Evolutionary conservation across 2,888 invertebrate species (phyloP), one percentile per base, ranked within the genome.

Genomic region (Eurytoma californica): DNA sequence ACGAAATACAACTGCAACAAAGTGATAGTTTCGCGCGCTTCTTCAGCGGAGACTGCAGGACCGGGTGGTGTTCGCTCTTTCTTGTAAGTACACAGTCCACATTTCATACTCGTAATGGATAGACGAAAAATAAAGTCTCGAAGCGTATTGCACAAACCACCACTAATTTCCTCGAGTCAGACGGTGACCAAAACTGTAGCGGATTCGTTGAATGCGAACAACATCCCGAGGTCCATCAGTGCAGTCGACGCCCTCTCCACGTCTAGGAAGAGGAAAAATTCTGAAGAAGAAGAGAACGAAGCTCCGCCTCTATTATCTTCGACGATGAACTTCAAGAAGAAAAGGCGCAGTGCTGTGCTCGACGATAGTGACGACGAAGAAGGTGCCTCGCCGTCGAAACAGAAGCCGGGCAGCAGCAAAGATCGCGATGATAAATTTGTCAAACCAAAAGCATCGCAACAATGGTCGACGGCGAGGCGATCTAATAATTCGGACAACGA

Each of bases 211-310:
- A 53, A 55, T 47, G 47, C 60, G 4, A 66, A 70, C 0, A 69
- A 67, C 13, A 53, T 73, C 7, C 3, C 12, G 12, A 72, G 69
- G 13, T 79, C 79, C 7, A 30, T 65, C 0, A 78, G 72, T 18
- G 65, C 20, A 3, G 39, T 14, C 12, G 80, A 53, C 1, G 58
- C 13, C 24, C 14, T 51, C 24, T 16, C 28, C 0, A 3, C 20
- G 9, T 65, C 72, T 13, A 72, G 81, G 0, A 81, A 81, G n/a
- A 67, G 80, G 3, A 81, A 81, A 66, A 81, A 69, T 65, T 79
- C 73, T 3, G 73, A 76, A 3, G 78, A 72, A 4, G 66, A 58
- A 14, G 51, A 24, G 13, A 53, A 76, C 60, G 13, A 57, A 20
- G 51, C 57, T 49, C 14, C n/a, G 18, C 9, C 39, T 13, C 14